Percentiles rank a stretch among this genome's conserved stretches.
These are phyloP conservation scores for Hymenochirus boettgeri DNA, from an alignment of 2,113 vertebrate species.

Conservation along the genomic window DNA sequence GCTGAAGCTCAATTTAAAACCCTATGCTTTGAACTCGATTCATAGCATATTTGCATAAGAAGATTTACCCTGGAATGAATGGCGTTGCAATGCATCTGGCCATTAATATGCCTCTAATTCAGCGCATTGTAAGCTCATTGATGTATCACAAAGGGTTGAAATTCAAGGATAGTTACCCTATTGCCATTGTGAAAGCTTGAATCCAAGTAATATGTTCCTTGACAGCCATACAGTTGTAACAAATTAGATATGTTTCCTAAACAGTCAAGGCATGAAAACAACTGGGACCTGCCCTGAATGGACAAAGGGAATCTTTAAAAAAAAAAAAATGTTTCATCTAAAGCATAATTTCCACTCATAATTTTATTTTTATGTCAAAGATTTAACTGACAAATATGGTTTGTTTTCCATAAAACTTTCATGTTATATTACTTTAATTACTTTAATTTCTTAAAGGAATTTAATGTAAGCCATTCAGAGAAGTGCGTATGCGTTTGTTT, in stretches of 20 bases:
- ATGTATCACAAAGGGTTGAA: conserved; percentile 89
- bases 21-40: conserved; percentile 94
- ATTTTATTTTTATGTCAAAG: no score
- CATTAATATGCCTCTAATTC: conserved; percentile 99
- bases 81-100: conserved; percentile 84
- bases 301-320: conserved; percentile 24
- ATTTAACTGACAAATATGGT: no score
- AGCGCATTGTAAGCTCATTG: conserved; percentile 99
- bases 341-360: no score
- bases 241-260: conserved; percentile 86
- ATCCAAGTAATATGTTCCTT: conserved; percentile 80
- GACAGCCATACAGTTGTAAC: conserved; percentile 96
- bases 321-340: no score
- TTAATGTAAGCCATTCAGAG: no score
- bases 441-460: no score
- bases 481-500: no score
- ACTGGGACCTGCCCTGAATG: conserved; percentile 34
- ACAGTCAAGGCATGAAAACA: conserved; percentile 47
- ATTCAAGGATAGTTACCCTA: conserved; percentile 97
- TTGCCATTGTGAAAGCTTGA: conserved; percentile 89
- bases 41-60: conserved; percentile 99
- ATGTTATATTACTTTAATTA: no score
- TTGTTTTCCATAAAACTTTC: no score
- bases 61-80: conserved; percentile 93
- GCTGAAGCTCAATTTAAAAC: conserved; percentile 85